These are phyloP conservation scores for Avahi laniger DNA, from an alignment of 2,797 vertebrate genomes.

Conservation along the genomic window DNA sequence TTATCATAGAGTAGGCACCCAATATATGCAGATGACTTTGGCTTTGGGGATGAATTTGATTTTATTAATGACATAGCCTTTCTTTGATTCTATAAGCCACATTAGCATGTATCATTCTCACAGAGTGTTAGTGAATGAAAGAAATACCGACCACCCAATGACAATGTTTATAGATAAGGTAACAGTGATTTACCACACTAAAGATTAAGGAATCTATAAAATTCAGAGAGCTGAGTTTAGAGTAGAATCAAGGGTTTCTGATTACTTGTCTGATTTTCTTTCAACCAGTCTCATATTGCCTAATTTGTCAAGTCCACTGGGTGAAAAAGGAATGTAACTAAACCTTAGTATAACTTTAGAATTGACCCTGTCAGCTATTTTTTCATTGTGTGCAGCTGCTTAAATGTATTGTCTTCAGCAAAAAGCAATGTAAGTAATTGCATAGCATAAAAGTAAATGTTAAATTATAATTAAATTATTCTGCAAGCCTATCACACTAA, in stretches of 20 bases:
- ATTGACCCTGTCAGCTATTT: conserved; percentile 78
- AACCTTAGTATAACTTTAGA: conserved; percentile 71
- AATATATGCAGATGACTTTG: not conserved
- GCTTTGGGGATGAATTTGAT: not conserved
- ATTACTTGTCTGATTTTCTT: conserved; percentile 19
- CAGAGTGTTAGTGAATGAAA: not conserved
- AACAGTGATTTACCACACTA: not conserved
- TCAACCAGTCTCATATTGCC: not conserved
- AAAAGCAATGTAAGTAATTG: conserved; percentile 78
- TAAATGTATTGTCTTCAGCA: conserved; percentile 71
- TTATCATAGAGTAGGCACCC: not conserved
- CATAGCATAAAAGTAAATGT: conserved; percentile 77
- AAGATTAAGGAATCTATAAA: not conserved
- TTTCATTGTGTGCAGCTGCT: conserved; percentile 66
- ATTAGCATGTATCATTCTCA: not conserved
- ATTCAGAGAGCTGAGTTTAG: not conserved
- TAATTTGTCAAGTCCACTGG: conserved; percentile 64
- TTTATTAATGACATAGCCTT: not conserved
- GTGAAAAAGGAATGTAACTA: conserved; percentile 69
- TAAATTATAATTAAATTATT: conserved; percentile 81
- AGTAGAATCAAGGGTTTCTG: not conserved
- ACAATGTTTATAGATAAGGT: not conserved
- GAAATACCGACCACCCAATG: not conserved
- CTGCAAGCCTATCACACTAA: conserved; percentile 71
- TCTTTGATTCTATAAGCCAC: not conserved